Evolutionary conservation across 1,140 invertebrate genomes (phyloP), one percentile per base, ranked within the genome.

Genomic region (Mylabris phalerata): DNA sequence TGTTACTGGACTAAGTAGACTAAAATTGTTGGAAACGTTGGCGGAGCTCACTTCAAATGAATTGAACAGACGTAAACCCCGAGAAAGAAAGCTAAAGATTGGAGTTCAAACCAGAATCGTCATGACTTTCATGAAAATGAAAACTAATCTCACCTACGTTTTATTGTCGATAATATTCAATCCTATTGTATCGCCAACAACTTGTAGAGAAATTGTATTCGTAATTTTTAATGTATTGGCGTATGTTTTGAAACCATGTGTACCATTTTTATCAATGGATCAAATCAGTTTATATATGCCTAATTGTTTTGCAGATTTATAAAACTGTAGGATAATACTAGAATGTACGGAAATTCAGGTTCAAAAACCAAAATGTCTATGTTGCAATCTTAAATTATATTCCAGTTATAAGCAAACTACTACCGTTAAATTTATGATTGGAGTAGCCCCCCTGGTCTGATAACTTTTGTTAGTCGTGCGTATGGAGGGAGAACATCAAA

Each of bases 401-500:
- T 61, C 59, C 19, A 10, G 46, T 43, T 61, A 61, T 47, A 61
- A 61, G 41, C 4, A n/a, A 9, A 48, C 7, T n/a, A 9, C 50
- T 9, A 73, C 68, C 39, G 49, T 62, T 38, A 75, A 72, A 63
- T 57, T 66, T 46, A 59, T 73, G 55, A 64, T 66, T 45, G 65
- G 58, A 9, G 59, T 72, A 40, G 61, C 62, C 38, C 69, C 41
- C 64, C 55, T 11, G 71, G 67, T 24, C 19, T 52, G n/a, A 64
- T 73, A 19, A 58, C 55, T 13, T 73, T 55, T 63, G 25, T 70
- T 11, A 67, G 57, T 13, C 47, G 65, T 13, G 44, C 61, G 9
- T 70, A 62, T 63, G 69, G 66, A 3, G 71, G 69, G 25, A 19
- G 63, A 38, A 46, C 57, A 9, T 61, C 67, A 19, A 69, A 71